Evolutionary conservation across 2,797 vertebrate genomes (phyloP).

Genomic region (Hippoglossus hippoglossus): DNA sequence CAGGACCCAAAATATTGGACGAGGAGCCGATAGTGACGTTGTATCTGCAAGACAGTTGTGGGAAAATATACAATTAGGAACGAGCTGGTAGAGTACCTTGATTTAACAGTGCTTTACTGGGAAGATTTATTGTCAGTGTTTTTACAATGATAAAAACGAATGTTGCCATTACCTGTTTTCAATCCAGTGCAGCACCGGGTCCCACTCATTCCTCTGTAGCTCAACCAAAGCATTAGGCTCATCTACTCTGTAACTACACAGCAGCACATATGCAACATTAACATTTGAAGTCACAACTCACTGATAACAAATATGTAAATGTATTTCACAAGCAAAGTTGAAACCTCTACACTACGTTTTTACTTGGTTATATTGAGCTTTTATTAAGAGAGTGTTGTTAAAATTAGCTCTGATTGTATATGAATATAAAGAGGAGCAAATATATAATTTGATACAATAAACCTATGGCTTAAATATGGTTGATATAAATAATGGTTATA

Average conservation of each 20-base stretch:
- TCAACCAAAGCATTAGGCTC: conserved; percentile 92
- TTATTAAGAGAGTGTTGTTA: neutral
- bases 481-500: neutral
- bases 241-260: conserved; percentile 94
- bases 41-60: conserved; percentile 82
- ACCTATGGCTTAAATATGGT: neutral
- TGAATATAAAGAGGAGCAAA: no score
- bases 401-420: no score
- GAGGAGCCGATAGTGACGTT: conserved; percentile 91
- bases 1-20: conserved; percentile 92
- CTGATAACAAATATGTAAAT: neutral
- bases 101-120: no score
- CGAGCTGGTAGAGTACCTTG: no score
- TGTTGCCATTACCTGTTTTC: conserved; percentile 87
- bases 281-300: neutral
- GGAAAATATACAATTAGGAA: conserved; percentile 7
- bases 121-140: neutral
- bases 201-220: conserved; percentile 96
- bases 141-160: neutral
- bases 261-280: conserved; percentile 10
- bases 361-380: neutral
- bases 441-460: neutral
- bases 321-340: neutral
- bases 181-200: conserved; percentile 92
- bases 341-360: no score